Percentiles rank a stretch among this genome's conserved stretches.
Conservation (phyloP, 2,113 vertebrate genomes). For the Zosterops pallidus region DNA sequence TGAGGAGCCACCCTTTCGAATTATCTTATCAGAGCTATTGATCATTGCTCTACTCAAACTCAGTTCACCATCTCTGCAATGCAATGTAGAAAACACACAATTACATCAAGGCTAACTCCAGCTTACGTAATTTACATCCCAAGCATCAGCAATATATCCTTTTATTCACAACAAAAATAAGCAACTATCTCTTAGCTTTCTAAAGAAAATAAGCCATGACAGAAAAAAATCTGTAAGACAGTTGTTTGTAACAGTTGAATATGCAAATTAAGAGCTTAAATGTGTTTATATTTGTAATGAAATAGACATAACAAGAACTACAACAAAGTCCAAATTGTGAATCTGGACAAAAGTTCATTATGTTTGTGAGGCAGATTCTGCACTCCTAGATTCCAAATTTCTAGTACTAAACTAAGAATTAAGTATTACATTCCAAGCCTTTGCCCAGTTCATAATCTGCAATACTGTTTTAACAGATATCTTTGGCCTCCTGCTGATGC, state of each 20-base stretch:
- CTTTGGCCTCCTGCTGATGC: neutral
- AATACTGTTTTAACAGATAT: neutral
- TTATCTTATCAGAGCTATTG: slow-evolving; percentile 81
- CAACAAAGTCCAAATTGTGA: neutral
- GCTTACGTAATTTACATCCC: neutral
- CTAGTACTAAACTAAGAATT: neutral
- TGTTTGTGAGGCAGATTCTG: neutral
- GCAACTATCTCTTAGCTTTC: neutral
- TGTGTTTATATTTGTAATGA: neutral
- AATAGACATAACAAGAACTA: neutral
- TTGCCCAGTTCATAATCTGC: neutral
- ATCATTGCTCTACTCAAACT: slow-evolving; percentile 81
- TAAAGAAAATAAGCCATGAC: neutral
- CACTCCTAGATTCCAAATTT: neutral
- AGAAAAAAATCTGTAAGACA: neutral
- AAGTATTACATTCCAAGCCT: neutral
- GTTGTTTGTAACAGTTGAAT: neutral
- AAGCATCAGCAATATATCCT: neutral
- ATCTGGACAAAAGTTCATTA: neutral
- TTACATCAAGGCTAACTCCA: neutral
- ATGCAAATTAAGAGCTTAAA: neutral
- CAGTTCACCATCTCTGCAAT: slow-evolving; percentile 80
- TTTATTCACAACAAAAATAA: neutral
- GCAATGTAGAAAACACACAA: slow-evolving; percentile 45
- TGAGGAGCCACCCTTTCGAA: slow-evolving; percentile 73